A percentile compares a stretch with the other conserved stretches of the same genome.
These are phyloP conservation scores for Labia minor DNA, from an alignment of 2,888 invertebrate genomes.

Conservation along the genomic window DNA sequence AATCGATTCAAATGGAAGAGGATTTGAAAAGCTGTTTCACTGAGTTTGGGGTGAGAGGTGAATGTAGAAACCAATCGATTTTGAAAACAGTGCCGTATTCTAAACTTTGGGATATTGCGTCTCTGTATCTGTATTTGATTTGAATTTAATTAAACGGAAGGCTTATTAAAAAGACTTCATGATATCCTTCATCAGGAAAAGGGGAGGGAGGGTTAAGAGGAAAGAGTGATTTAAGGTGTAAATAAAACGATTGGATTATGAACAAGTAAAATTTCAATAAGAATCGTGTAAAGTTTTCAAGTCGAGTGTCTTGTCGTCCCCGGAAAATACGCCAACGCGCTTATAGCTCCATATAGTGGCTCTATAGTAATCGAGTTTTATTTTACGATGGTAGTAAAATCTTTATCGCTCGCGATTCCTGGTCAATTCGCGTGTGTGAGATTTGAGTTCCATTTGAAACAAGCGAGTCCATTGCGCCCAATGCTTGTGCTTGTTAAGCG, in stretches of 20 bases:
- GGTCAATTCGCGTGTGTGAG: constrained; percentile 13
- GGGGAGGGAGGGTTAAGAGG: too few species aligned
- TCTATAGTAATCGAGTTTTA: constrained; percentile 13
- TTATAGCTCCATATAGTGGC: background rate
- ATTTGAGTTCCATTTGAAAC: background rate
- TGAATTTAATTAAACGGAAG: too few species aligned
- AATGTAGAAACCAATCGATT: too few species aligned
- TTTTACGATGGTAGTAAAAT: constrained; percentile 13
- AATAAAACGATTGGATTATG: background rate
- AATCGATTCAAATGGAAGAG: too few species aligned
- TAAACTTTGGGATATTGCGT: too few species aligned
- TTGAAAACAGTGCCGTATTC: too few species aligned
- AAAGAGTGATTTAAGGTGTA: background rate
- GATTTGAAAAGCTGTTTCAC: too few species aligned
- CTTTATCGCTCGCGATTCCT: constrained; percentile 8
- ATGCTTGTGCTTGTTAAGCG: background rate
- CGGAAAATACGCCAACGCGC: background rate
- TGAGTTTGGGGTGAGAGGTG: too few species aligned
- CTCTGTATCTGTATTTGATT: too few species aligned
- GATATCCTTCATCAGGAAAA: too few species aligned
- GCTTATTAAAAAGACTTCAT: too few species aligned
- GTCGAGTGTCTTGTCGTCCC: background rate
- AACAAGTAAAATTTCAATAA: background rate
- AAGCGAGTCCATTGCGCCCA: background rate
- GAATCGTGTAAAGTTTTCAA: background rate